Percentiles rank a stretch among this genome's conserved stretches.
These are phyloP conservation scores for Drosophila kepulauana DNA, from an alignment of 1,140 invertebrate species.

Conservation along the genomic window DNA sequence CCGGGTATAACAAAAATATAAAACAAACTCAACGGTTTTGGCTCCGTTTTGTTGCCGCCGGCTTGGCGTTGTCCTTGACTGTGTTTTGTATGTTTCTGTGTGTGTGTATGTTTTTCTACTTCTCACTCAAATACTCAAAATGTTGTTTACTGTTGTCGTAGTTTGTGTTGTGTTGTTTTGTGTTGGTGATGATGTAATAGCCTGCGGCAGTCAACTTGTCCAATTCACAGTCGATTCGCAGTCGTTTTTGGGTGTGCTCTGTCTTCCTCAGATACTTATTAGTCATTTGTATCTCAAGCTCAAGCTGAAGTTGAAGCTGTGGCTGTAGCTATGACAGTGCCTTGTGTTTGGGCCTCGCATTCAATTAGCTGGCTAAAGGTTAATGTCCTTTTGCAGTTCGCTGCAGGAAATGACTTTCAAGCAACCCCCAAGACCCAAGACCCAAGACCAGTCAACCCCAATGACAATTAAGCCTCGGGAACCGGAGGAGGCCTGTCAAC, in stretches of 20 bases:
- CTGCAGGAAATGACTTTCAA: slow-evolving; percentile 48
- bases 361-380: slow-evolving; percentile 38
- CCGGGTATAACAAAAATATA: background rate
- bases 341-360: no score
- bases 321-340: background rate
- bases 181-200: slow-evolving; percentile 45
- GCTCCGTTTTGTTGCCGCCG: slow-evolving; percentile 38
- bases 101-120: background rate
- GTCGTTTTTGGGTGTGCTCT: slow-evolving; percentile 22
- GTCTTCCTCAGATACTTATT: slow-evolving; percentile 10
- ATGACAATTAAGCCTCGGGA: slow-evolving; percentile 14
- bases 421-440: slow-evolving; percentile 38
- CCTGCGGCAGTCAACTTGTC: slow-evolving; percentile 15
- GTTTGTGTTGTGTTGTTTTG: slow-evolving; percentile 1
- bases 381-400: slow-evolving; percentile 44
- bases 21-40: slow-evolving; percentile 11
- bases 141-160: slow-evolving; percentile 25
- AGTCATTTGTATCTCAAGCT: slow-evolving; percentile 42
- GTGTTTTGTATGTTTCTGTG: slow-evolving; percentile 2
- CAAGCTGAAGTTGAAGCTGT: slow-evolving; percentile 17
- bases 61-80: slow-evolving; percentile 58
- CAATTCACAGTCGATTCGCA: slow-evolving; percentile 29
- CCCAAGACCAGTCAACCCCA: slow-evolving; percentile 11
- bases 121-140: slow-evolving; percentile 9
- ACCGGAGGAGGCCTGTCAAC: slow-evolving; percentile 21